A percentile compares a stretch with the other conserved stretches of the same genome.
These are phyloP conservation scores for Molossus molossus DNA, from an alignment of 2,797 vertebrate genomes.

Conservation along the genomic window DNA sequence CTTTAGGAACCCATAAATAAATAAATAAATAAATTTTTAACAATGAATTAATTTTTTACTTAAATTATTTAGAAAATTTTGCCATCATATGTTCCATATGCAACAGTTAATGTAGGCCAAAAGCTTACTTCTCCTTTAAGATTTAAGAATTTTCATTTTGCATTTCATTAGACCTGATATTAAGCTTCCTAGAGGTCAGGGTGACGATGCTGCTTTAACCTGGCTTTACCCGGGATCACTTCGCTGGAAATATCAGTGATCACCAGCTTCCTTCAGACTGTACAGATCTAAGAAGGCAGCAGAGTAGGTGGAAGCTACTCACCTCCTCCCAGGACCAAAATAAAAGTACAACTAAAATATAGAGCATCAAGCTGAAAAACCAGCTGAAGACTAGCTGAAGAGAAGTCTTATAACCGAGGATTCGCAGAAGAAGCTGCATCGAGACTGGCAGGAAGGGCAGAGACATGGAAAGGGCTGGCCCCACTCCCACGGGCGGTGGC, in stretches of 20 bases:
- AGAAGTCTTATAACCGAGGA: not conserved
- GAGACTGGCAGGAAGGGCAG: not conserved
- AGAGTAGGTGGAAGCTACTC: not conserved
- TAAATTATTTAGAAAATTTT: conserved; percentile 25
- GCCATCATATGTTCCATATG: not conserved
- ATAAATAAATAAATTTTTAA: conserved; percentile 41
- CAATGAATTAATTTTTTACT: not conserved
- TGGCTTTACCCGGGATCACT: not conserved
- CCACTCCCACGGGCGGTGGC: not conserved
- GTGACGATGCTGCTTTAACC: not conserved
- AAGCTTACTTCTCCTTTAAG: conserved; percentile 44
- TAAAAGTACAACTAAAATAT: not conserved
- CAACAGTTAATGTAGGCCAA: conserved; percentile 53
- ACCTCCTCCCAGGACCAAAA: not conserved
- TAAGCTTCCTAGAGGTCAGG: conserved; percentile 57
- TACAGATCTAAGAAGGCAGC: not conserved
- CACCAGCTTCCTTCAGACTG: not conserved
- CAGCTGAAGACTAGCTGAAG: not conserved
- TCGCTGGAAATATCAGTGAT: not conserved
- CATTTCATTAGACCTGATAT: conserved; percentile 62
- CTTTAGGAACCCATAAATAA: conserved; percentile 35
- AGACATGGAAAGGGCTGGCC: not conserved
- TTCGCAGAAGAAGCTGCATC: not conserved
- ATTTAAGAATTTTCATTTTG: conserved; percentile 58
- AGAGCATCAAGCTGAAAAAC: not conserved